These are phyloP conservation scores for Epirrita christyi DNA, from an alignment of 2,888 invertebrate genomes.

Conservation along the genomic window DNA sequence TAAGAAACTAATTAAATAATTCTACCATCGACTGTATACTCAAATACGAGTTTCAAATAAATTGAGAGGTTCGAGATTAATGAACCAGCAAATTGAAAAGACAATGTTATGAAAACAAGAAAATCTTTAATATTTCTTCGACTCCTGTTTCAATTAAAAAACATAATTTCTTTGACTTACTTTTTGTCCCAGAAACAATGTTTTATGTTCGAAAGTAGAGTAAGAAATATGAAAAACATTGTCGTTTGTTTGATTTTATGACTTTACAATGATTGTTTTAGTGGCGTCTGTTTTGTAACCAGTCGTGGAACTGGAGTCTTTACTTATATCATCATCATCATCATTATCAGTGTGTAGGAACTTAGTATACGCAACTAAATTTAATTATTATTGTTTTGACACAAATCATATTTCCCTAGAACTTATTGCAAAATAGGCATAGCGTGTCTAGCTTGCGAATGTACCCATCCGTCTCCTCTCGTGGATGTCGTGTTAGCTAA, in stretches of 20 bases:
- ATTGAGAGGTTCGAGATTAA: background rate
- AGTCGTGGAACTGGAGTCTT: too few species aligned
- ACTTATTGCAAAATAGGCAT: too few species aligned
- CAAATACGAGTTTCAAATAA: background rate
- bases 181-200: constrained; percentile 1
- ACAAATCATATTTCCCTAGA: too few species aligned
- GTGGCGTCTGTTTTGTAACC: too few species aligned
- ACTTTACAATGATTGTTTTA: too few species aligned
- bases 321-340: too few species aligned
- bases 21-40: background rate
- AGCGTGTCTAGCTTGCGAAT: too few species aligned
- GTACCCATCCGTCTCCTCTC: too few species aligned
- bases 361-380: too few species aligned
- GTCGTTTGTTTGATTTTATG: background rate
- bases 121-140: constrained; percentile 8
- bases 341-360: too few species aligned
- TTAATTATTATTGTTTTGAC: too few species aligned
- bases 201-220: background rate
- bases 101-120: constrained; percentile 6
- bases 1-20: background rate
- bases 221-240: background rate
- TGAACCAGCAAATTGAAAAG: constrained; percentile 4
- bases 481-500: too few species aligned
- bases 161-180: constrained; percentile 7
- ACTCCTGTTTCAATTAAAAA: constrained; percentile 9